Evolutionary conservation across 2,888 invertebrate genomes (phyloP).

Genomic region (Microplitis manilae): DNA sequence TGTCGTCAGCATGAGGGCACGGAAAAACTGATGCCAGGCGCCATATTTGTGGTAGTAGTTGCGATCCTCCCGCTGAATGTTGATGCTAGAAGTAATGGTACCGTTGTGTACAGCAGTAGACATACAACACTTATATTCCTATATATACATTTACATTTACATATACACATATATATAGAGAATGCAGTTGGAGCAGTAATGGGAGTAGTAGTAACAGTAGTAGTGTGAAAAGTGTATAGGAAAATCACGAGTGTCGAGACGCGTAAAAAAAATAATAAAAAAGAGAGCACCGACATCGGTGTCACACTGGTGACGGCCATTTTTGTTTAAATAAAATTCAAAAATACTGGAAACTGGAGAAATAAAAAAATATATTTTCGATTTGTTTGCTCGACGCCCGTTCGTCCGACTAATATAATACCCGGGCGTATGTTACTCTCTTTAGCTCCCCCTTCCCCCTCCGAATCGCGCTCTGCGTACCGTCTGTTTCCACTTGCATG

Average conservation of each 20-base stretch:
- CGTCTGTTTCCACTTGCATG: slow-evolving; percentile 32
- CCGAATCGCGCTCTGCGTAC: neutral
- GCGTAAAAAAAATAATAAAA: slow-evolving; percentile 45
- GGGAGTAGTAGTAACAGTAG: slow-evolving; percentile 39
- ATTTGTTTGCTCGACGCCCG: slow-evolving; percentile 56
- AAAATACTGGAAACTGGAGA: neutral
- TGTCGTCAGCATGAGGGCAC: slow-evolving; percentile 53
- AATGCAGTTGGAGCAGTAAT: neutral
- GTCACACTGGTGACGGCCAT: slow-evolving; percentile 70
- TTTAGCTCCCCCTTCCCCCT: neutral
- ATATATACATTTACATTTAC: neutral
- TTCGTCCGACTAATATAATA: slow-evolving; percentile 35
- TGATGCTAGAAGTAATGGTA: neutral
- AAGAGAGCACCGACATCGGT: slow-evolving; percentile 64
- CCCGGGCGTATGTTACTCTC: slow-evolving; percentile 30
- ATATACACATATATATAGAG: neutral
- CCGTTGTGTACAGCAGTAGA: neutral
- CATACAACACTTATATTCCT: neutral
- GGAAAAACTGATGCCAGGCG: slow-evolving; percentile 69
- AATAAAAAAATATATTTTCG: slow-evolving; percentile 67
- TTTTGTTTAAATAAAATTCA: slow-evolving; percentile 55
- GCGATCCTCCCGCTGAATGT: neutral
- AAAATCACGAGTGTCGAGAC: slow-evolving; percentile 69
- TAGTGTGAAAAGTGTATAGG: slow-evolving; percentile 65
- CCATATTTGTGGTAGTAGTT: slow-evolving; percentile 68